Percentiles rank a stretch among this genome's conserved stretches.
These are phyloP conservation scores for Boulengeromyrus knoepffleri DNA, from an alignment of 2,113 vertebrate genomes.

Conservation along the genomic window DNA sequence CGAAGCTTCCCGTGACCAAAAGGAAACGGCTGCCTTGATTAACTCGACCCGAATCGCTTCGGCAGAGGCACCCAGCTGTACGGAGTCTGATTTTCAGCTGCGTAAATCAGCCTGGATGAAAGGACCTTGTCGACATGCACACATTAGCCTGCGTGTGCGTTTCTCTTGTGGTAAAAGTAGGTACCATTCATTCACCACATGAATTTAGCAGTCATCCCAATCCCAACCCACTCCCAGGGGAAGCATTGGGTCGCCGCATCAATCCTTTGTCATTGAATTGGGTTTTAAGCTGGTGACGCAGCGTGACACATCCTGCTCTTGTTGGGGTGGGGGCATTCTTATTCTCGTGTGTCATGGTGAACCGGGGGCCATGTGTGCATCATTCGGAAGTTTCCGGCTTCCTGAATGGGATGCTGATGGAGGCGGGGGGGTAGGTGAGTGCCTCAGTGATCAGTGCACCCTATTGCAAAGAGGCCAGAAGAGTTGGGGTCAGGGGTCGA, in stretches of 20 bases:
- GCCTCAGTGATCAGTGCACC: background rate
- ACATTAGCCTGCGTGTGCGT: background rate
- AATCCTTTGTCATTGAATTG: background rate
- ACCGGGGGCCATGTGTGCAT: background rate
- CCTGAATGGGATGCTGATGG: background rate
- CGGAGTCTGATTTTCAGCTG: background rate
- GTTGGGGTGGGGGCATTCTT: background rate
- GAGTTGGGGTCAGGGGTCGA: background rate
- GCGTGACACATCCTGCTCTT: slow-evolving; percentile 8
- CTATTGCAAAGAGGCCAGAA: background rate
- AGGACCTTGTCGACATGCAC: background rate
- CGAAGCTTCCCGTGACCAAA: background rate
- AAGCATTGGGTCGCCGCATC: background rate
- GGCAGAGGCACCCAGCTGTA: background rate
- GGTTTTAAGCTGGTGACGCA: background rate
- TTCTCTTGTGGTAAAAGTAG: background rate
- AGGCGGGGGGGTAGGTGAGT: background rate
- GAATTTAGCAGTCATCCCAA: background rate
- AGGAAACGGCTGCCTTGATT: background rate
- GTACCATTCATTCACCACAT: background rate
- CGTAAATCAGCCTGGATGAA: background rate
- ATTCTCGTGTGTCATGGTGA: background rate
- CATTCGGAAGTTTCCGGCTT: background rate
- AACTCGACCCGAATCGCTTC: background rate
- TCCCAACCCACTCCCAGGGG: background rate